Conservation (phyloP, 2,113 vertebrate species). For the Apodemus sylvaticus region DNA sequence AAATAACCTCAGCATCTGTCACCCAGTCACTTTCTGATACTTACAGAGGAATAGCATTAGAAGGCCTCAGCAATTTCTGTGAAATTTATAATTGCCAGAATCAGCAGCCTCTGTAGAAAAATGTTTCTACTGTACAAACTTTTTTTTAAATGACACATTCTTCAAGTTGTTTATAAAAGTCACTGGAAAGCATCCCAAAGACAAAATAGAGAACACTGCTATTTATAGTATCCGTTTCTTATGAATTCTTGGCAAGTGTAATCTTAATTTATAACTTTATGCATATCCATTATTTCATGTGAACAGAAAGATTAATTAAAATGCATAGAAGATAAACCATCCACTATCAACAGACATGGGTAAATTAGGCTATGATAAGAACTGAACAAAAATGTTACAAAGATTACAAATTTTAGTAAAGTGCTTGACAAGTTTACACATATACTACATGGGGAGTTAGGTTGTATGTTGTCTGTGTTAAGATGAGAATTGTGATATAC, state of each 20-base stretch:
- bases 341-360: background rate
- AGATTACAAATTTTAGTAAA: background rate
- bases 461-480: background rate
- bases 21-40: background rate
- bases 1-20: background rate
- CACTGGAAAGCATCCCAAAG: background rate
- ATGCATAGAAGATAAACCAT: background rate
- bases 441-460: background rate
- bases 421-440: background rate
- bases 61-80: background rate
- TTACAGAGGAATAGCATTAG: background rate
- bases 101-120: background rate
- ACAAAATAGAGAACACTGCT: background rate
- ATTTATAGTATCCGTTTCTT: background rate
- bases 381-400: background rate
- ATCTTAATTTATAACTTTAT: background rate
- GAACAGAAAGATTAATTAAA: conserved; percentile 15
- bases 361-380: background rate
- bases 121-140: background rate
- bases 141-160: background rate
- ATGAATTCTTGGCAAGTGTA: background rate
- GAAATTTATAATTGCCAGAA: background rate
- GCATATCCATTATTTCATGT: background rate
- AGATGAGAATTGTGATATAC: background rate
- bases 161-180: background rate